Percentiles rank a stretch among this genome's conserved stretches.
Conservation (phyloP, 2,797 vertebrate species). For the Poeciliopsis paucimaculata region DNA sequence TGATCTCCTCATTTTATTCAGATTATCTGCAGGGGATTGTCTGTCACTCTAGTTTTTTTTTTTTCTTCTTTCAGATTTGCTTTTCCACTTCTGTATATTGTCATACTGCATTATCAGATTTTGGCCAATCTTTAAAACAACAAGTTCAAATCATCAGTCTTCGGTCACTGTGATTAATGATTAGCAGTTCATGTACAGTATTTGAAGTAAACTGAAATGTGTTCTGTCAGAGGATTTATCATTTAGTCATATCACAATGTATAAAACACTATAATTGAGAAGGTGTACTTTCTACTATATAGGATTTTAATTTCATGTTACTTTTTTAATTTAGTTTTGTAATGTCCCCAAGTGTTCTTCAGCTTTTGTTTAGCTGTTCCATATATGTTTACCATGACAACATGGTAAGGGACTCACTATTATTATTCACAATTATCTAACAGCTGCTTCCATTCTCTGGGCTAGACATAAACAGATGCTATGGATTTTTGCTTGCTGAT, state of each 20-base stretch:
- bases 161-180: background rate
- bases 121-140: background rate
- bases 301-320: background rate
- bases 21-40: background rate
- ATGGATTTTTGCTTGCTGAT: constrained; percentile 59
- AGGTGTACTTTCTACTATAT: background rate
- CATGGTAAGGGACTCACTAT: constrained; percentile 13
- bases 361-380: background rate
- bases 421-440: constrained; percentile 43
- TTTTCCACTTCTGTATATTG: background rate
- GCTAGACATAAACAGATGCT: constrained; percentile 69
- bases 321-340: background rate
- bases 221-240: background rate
- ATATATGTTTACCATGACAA: background rate
- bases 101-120: background rate
- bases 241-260: background rate
- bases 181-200: background rate
- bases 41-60: background rate
- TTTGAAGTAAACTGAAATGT: background rate
- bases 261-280: background rate
- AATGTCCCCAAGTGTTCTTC: background rate
- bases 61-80: background rate
- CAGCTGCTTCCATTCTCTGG: constrained; percentile 57
- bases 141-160: background rate
- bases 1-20: background rate